These are phyloP conservation scores for Cremastinae sp. DNA, from an alignment of 2,888 invertebrate genomes.

Conservation along the genomic window DNA sequence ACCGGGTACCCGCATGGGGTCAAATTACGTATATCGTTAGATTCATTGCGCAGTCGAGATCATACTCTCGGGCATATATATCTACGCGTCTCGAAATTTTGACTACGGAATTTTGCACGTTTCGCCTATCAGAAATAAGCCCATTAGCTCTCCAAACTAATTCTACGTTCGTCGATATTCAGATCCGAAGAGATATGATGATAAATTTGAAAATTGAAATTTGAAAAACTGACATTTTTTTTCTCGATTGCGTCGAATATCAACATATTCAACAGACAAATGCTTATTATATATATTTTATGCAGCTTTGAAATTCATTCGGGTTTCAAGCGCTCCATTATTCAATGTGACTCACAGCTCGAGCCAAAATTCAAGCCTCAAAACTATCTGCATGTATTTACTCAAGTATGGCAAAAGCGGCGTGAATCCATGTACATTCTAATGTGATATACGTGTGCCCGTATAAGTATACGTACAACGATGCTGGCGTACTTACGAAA, in stretches of 20 bases:
- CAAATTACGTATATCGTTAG: slow-evolving; percentile 46
- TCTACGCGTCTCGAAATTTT: slow-evolving; percentile 11
- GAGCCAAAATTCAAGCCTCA: slow-evolving; percentile 55
- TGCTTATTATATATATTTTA: slow-evolving; percentile 32
- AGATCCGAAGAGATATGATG: slow-evolving; percentile 29
- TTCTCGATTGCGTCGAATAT: not conserved
- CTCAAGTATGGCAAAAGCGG: slow-evolving; percentile 39
- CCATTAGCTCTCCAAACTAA: not conserved
- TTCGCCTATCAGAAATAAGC: not conserved
- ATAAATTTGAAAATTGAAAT: too few species aligned
- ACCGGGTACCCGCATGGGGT: slow-evolving; percentile 29
- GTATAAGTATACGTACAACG: slow-evolving; percentile 32
- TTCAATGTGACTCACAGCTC: slow-evolving; percentile 36
- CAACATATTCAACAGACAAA: slow-evolving; percentile 27
- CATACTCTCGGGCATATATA: slow-evolving; percentile 61
- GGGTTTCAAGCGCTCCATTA: slow-evolving; percentile 25
- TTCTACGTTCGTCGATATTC: not conserved
- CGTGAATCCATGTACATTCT: slow-evolving; percentile 38
- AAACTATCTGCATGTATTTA: slow-evolving; percentile 56
- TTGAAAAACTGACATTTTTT: too few species aligned
- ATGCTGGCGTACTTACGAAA: slow-evolving; percentile 58
- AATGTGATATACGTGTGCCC: slow-evolving; percentile 22
- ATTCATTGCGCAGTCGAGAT: slow-evolving; percentile 60
- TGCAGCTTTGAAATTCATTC: slow-evolving; percentile 29
- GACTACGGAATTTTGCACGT: not conserved